Base-by-base conservation (phyloP, 2,888 invertebrate genomes). In the Tortricodes alternella region DNA sequence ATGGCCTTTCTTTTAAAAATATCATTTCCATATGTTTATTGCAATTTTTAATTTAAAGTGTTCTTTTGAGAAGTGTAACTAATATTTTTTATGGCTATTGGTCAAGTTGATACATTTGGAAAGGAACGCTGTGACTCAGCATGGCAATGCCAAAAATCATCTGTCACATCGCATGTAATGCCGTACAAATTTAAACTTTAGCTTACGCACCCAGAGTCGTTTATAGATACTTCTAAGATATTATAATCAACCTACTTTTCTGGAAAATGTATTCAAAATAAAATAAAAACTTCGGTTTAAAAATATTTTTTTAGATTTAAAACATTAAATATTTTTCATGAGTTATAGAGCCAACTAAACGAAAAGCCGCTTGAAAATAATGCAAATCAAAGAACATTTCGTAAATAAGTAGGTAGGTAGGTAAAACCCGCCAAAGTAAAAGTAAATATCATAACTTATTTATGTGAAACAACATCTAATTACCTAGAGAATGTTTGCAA, bases 121-220 rank as follows among this genome's bases (percentile, higher is more conserved):
- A 44, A 21, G 71, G 51, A 68, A 62, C 60, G 37, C 39, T 56
- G 46, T 29, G 60, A 43, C 59, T 50, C 56, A 61, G 43, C 60
- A 70, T 77, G 73, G 75, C 78, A 77, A 75, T 64, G 61, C 43
- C 41, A 48, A 46, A 39, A 19, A 35, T 57, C 46, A 61, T 61
- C 62, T 68, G 71, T 71, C 70, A 72, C 63, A 59, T 46, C 19
- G 8, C 1, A 0, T 16, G 1, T 6, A n/a, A 0, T 5, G 1
- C 0, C 2, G 51, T 38, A 46, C 21, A 11, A 65, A 61, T 60
- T 15, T 57, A 21, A 49, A 52, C 63, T 51, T 29, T 64, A 61
- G 51, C n/a, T 2, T 1, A 1, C 5, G 15, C 0, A 3, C 8
- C 34, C 37, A 37, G 24, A 24, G 35, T 43, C 21, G 13, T 11